Evolutionary conservation across 1,140 invertebrate genomes (phyloP).

Genomic region (Meteorus sp.): DNA sequence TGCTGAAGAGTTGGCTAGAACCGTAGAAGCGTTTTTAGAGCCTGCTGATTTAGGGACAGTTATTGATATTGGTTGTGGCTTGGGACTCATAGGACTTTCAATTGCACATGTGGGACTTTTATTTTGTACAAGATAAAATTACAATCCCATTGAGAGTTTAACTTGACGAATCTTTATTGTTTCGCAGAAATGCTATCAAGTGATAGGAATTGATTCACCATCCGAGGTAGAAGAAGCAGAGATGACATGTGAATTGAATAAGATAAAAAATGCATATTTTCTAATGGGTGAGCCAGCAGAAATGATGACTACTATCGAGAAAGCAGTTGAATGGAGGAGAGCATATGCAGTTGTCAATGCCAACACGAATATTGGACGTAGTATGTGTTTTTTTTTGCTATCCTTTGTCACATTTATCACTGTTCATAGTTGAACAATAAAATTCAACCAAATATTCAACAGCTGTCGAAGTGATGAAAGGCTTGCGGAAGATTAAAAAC

Average conservation of each 20-base stretch:
- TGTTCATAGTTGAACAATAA: constrained; percentile 2
- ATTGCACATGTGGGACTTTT: constrained; percentile 46
- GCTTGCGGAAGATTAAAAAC: constrained; percentile 45
- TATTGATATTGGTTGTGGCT: constrained; percentile 56
- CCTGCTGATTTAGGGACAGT: constrained; percentile 44
- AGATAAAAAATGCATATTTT: constrained; percentile 53
- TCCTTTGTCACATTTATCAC: background rate
- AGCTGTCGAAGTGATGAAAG: constrained; percentile 52
- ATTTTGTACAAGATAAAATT: background rate
- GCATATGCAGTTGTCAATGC: constrained; percentile 50
- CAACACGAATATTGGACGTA: constrained; percentile 48
- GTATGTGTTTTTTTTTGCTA: constrained; percentile 34
- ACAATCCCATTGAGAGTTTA: background rate
- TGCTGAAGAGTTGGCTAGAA: constrained; percentile 46
- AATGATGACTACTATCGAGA: constrained; percentile 41
- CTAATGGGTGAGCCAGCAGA: constrained; percentile 46
- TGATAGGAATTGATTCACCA: constrained; percentile 52
- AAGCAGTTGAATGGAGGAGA: constrained; percentile 37
- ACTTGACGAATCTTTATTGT: background rate
- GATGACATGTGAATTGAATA: constrained; percentile 51
- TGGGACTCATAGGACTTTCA: constrained; percentile 52
- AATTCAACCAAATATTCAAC: constrained; percentile 23
- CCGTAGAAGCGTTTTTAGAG: constrained; percentile 44
- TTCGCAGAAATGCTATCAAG: constrained; percentile 51
- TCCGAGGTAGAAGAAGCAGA: constrained; percentile 56